These are phyloP conservation scores for Amphiprion clarkii DNA, from an alignment of 2,797 vertebrate species.

Conservation along the genomic window DNA sequence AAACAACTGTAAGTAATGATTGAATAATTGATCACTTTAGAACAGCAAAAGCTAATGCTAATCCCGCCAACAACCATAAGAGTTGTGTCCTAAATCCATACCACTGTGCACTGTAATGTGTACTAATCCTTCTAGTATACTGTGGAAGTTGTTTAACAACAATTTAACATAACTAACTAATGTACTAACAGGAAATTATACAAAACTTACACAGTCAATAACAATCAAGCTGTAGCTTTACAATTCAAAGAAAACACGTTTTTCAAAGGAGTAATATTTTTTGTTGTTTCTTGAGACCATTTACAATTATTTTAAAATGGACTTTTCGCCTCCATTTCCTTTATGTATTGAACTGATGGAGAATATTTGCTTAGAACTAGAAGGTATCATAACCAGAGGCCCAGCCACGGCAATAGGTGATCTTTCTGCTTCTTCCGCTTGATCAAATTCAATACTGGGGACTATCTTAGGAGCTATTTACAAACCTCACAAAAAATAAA, in stretches of 20 bases:
- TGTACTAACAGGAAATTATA: not conserved
- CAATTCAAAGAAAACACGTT: not conserved
- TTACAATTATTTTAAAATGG: not conserved
- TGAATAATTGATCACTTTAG: not conserved
- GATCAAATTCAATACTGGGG: not conserved
- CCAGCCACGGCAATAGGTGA: not conserved
- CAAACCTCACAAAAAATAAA: not conserved
- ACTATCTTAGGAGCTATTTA: not conserved
- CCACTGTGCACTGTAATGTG: not conserved
- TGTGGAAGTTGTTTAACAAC: not conserved
- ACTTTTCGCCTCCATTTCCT: not conserved
- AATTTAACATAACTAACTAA: not conserved
- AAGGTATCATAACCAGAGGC: too few relatives aligned
- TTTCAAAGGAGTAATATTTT: not conserved
- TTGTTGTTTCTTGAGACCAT: not conserved
- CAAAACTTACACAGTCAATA: not conserved
- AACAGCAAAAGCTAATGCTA: not conserved
- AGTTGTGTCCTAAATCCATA: not conserved
- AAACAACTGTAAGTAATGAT: conserved; percentile 1
- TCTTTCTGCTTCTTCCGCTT: not conserved
- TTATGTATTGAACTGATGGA: conserved; percentile 14
- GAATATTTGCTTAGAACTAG: not conserved
- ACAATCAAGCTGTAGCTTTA: not conserved
- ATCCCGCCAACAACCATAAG: not conserved
- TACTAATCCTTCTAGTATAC: not conserved